Base-by-base conservation (phyloP, 2,797 vertebrate genomes). In the Brachyalestes nurse region DNA sequence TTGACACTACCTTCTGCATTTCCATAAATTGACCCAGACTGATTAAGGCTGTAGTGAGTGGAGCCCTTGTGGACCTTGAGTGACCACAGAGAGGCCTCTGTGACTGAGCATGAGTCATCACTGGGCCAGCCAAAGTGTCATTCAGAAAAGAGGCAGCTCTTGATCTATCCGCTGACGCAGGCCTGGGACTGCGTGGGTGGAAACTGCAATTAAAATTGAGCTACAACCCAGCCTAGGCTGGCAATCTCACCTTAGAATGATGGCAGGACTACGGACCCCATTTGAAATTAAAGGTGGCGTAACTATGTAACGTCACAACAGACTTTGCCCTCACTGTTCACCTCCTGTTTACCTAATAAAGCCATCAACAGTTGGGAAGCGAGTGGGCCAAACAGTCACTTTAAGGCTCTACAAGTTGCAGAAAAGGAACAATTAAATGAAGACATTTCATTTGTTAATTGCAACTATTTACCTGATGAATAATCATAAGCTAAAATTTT, bases 31-130 rank as follows among this genome's bases (percentile, higher is more conserved):
- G 12, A 51, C 47, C 3, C 47, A 51, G 16, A 51, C 13, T 61
- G 55, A 73, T 45, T 2, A 10, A 72, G 28, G 8, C 34, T 65
- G 6, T 34, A 51, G 23, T 38, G 25, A 16, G 23, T 60, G 9
- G 53, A 69, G 78, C 34, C 84, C 88, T 83, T 66, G 58, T 64
- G 72, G 80, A 25, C 78, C 77, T 9, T 6, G 28, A 64, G 12
- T 0, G 67, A 38, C 86, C 91, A 61, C 88, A 61, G 21, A 1
- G 87, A 78, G 90, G 90, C 89, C 81, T 81, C 9, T 42, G 17
- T n/a, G 84, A 90, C 87, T 74, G 12, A 51, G 7, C 80, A 90
- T 93, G 92, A 94, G 92, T 93, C 92, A 93, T 92, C 89, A 83
- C 77, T 73, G 85, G 38, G 81, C 86, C 88, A 87, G 85, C 88